phyloP scores from a whole-genome alignment of 2,888 invertebrate species.

The Celastrina argiolus region DNA sequence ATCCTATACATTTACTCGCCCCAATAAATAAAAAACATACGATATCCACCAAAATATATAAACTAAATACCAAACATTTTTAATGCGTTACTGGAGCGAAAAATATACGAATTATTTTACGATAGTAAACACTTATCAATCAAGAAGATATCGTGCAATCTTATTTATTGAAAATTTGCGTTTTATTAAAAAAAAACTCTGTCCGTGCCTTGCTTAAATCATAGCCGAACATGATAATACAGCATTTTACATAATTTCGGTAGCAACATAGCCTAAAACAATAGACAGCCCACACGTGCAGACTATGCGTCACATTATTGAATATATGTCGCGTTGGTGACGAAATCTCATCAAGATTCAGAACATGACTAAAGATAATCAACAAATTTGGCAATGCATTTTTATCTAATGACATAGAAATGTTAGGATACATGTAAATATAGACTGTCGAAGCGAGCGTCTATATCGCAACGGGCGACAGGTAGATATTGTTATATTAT shows the following conservation, averaged over 20 bases:
- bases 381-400: slow-evolving; percentile 27
- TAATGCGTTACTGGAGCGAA: too few species aligned
- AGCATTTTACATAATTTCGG: slow-evolving; percentile 29
- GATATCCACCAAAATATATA: background rate
- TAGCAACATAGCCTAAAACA: slow-evolving; percentile 28
- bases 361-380: slow-evolving; percentile 32
- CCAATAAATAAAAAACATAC: background rate
- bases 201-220: slow-evolving; percentile 15
- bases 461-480: too few species aligned
- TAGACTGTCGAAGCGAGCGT: too few species aligned
- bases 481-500: too few species aligned
- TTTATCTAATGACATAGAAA: background rate
- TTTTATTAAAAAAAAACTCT: background rate
- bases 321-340: slow-evolving; percentile 29
- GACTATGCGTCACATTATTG: slow-evolving; percentile 36
- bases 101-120: background rate
- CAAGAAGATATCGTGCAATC: background rate
- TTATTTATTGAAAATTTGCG: slow-evolving; percentile 2
- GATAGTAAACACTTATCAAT: background rate
- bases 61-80: background rate
- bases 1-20: background rate
- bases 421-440: background rate
- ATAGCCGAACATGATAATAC: slow-evolving; percentile 11
- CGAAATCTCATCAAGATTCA: slow-evolving; percentile 29
- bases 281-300: slow-evolving; percentile 35